Evolutionary conservation across 2,113 vertebrate genomes (phyloP), one percentile per base, ranked within the genome.

Genomic region (Urocitellus parryii): DNA sequence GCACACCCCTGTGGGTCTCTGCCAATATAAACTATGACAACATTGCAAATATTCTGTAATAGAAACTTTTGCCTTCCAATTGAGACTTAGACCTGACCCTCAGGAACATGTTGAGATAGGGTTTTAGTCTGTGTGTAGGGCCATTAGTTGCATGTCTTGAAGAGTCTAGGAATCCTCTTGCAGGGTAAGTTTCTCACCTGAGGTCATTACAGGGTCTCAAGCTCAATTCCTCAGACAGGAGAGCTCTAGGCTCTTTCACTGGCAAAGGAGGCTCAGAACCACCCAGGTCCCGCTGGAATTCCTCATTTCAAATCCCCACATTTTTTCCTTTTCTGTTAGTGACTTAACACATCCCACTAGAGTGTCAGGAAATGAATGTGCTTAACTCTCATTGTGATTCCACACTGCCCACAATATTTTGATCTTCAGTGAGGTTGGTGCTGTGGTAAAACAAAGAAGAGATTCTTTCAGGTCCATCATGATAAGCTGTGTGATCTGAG

Each of bases 361-460:
- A 72, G 16, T 84, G 51, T 88, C 82, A n/a, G 39, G 16, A 56
- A 80, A 94, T 84, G 34, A 67, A 9, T n/a, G 29, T 85, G 67
- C 88, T 94, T 58, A 83, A 17, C 29, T 79, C 61, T 56, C 0
- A 3, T 24, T 90, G 80, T 93, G 42, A 86, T 76, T 86, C 74
- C 82, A 7, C 51, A 93, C 53, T 27, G 61, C 37, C 42, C 37
- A 58, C 72, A 79, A 37, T 85, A 92, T 58, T 86, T 67, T 81
- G 6, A 24, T 80, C 84, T 92, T 67, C 27, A 48, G 29, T 96
- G 51, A 95, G 24, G n/a, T 70, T 83, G 29, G 2, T 37, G 16
- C 4, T 53, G 29, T 93, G 90, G 22, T 73, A 39, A 87, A 95
- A 67, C 48, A 83, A 88, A 67, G 18, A 70, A 82, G 88, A 48